Evolutionary conservation across 2,888 invertebrate genomes (phyloP).

Genomic region (Habrosyne pyritoides): DNA sequence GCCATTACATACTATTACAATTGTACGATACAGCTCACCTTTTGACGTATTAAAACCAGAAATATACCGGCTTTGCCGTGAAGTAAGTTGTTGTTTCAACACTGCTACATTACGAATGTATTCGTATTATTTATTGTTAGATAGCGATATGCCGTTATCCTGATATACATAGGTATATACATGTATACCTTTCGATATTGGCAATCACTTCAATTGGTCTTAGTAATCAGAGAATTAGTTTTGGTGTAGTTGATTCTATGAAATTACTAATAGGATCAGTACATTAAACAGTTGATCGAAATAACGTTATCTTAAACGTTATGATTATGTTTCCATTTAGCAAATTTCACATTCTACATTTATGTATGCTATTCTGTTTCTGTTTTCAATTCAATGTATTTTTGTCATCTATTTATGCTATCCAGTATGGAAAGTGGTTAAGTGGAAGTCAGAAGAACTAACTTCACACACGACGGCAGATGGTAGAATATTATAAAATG

Average conservation of each 20-base stretch:
- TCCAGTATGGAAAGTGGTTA: too few relatives aligned
- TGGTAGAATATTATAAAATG: too few relatives aligned
- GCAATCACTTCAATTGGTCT: not conserved
- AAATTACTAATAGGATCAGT: not conserved
- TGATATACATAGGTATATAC: not conserved
- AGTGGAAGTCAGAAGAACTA: too few relatives aligned
- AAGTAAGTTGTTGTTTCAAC: conserved; percentile 19
- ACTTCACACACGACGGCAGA: too few relatives aligned
- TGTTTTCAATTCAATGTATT: too few relatives aligned
- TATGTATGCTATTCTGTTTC: too few relatives aligned
- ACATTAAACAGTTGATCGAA: not conserved
- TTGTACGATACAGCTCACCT: conserved; percentile 54
- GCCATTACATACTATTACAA: conserved; percentile 35
- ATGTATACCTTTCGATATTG: not conserved
- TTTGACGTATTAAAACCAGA: conserved; percentile 40
- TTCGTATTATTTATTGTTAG: not conserved
- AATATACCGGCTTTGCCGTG: conserved; percentile 20
- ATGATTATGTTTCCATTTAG: not conserved
- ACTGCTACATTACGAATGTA: conserved; percentile 12
- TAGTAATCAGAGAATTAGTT: not conserved
- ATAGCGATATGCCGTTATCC: conserved; percentile 15
- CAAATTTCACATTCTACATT: too few relatives aligned
- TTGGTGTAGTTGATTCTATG: not conserved
- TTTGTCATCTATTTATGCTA: too few relatives aligned
- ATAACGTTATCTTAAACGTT: not conserved